These are phyloP conservation scores for Papilio helenus DNA, from an alignment of 1,140 invertebrate species.

Conservation along the genomic window DNA sequence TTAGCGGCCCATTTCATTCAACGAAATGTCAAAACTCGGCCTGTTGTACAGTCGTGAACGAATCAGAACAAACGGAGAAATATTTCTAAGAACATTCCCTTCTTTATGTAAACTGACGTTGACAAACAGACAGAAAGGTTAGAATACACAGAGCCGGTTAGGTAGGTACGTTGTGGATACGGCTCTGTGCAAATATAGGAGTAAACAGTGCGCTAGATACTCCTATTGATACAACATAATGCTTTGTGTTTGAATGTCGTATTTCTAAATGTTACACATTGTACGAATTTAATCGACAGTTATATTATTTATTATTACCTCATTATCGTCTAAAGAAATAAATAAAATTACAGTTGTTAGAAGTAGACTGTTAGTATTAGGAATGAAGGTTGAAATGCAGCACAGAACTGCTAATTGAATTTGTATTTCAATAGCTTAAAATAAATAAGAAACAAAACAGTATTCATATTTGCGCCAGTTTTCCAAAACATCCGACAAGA, in stretches of 20 bases:
- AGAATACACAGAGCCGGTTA: slow-evolving; percentile 58
- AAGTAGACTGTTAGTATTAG: neutral
- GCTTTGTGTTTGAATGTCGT: slow-evolving; percentile 45
- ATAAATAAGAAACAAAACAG: neutral
- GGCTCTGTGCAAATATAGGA: slow-evolving; percentile 49
- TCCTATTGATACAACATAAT: slow-evolving; percentile 57
- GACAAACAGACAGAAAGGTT: slow-evolving; percentile 59
- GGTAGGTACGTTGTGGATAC: slow-evolving; percentile 55
- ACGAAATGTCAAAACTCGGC: slow-evolving; percentile 50
- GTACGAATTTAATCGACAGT: slow-evolving; percentile 19
- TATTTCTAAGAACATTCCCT: slow-evolving; percentile 62
- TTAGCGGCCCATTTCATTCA: slow-evolving; percentile 50
- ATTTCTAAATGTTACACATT: slow-evolving; percentile 36
- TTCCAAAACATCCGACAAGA: slow-evolving; percentile 1
- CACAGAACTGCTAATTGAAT: too few species aligned
- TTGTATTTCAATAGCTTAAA: neutral
- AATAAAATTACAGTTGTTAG: neutral
- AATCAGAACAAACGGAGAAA: slow-evolving; percentile 70
- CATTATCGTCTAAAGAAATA: neutral
- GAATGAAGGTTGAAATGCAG: too few species aligned
- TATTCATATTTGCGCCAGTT: neutral
- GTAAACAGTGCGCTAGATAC: slow-evolving; percentile 51
- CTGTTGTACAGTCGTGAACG: slow-evolving; percentile 65
- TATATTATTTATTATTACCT: neutral
- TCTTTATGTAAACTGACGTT: slow-evolving; percentile 67